Base-by-base conservation (phyloP, 1,140 invertebrate species). In the Trissolcus basalis region DNA sequence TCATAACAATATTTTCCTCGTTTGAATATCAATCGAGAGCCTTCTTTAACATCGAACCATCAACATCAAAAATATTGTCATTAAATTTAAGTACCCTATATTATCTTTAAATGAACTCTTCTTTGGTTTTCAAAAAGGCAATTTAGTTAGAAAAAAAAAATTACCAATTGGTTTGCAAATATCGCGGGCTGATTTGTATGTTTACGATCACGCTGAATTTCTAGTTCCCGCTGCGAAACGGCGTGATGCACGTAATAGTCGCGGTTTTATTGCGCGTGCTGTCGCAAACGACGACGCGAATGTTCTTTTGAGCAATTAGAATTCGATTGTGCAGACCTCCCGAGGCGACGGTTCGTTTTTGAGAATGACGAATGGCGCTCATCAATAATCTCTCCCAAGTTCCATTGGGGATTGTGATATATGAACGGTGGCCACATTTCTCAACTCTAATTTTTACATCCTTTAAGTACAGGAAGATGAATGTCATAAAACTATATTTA, bases 121-220 rank as follows among this genome's bases (percentile, higher is more conserved):
- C 6, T 27, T 27, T 27, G 19, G 19, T 27, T 27, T 27, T 27
- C 6, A 39, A 39, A n/a, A 10, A 39, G 3, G 36, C 36, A 39
- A 39, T 39, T n/a, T 2, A 9, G 36, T 39, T 6, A 3, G 19
- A 27, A 27, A 27, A 39, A 27, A 27, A 27, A 39, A 39, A 2
- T 45, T 12, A 10, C 16, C 41, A 56, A 56, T 56, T 8, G 13
- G 39, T 36, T 49, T 8, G 10, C 43, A 45, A 55, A 65, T 65
- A 55, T 65, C 50, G 50, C 49, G 35, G 14, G 36, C 13, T 27
- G 19, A 27, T 27, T 27, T 27, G 19, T 27, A 2, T 45, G 51
- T 64, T 64, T 64, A 64, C 51, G 61, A 64, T 64, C 63, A 65
- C 63, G 63, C 63, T 51, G 55, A 65, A 55, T 56, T 48, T 16